Base-by-base conservation (phyloP, 37 sponge, comb jelly and placozoan genomes). In the Mnemiopsis leidyi region DNA sequence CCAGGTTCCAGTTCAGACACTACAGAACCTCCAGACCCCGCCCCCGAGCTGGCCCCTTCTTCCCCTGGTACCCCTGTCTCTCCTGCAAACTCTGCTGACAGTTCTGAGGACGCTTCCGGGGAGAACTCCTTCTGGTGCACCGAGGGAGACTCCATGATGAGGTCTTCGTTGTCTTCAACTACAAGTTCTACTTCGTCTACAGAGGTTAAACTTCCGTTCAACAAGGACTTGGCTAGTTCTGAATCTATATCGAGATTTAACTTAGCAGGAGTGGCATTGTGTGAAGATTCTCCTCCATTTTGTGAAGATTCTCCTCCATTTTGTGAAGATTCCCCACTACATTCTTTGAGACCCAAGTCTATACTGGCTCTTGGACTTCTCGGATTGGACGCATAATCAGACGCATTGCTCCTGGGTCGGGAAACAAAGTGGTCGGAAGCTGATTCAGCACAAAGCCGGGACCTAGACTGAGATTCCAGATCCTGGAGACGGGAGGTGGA, bases 91-190 rank as follows among this genome's bases (percentile, higher is more conserved):
- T 48, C 61, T 5, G 61, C 5, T 48, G 61, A 48, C 61, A 48
- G 13, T 20, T 69, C 73, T 16, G 79, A 77, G 34, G 79, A 77
- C 3, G 36, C 26, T 18, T 77, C 79, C 1, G 79, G 79, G 79
- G 35, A 32, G 79, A 77, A 77, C 79, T 77, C 79, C 36, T 77
- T 77, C 3, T 34, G 79, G 34, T 26, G 79, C 1, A 77, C 32
- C 7, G 32, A 26, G 20, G 79, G 79, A 5, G 79, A 77, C 36
- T 31, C 79, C 36, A 32, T 77, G 79, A 77, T 77, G 35, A 77
- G 9, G 79, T 77, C 79, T 34, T 77, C 79, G 33, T 77, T 77
- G 36, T 77, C 79, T 36, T 77, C 79, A 28, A 77, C 79, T 20
- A 77, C 79, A 2, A 77, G 36, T 36, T 77, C 36, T 28, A 29